These are phyloP conservation scores for Lasioglossum leucozonium DNA, from an alignment of 2,888 invertebrate species.

Conservation along the genomic window DNA sequence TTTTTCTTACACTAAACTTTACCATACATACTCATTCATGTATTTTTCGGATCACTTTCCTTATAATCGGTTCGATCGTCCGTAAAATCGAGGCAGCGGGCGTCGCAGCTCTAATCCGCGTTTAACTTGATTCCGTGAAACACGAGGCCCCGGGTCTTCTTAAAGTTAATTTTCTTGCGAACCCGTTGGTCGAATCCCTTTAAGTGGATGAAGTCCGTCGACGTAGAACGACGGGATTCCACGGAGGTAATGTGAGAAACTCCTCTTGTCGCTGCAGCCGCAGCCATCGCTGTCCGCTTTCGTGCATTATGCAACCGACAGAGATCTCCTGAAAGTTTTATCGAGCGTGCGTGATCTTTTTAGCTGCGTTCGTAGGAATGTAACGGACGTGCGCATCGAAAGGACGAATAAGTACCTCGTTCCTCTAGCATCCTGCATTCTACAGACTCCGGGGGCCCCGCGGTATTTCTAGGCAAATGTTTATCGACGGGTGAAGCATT, in stretches of 20 bases:
- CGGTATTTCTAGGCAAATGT: slow-evolving; percentile 24
- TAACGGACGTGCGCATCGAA: slow-evolving; percentile 51
- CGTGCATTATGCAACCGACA: slow-evolving; percentile 69
- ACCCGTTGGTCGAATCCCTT: slow-evolving; percentile 27
- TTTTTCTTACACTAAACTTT: too few species aligned
- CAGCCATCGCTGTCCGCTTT: slow-evolving; percentile 44
- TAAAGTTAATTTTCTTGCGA: slow-evolving; percentile 29
- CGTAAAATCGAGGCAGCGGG: not conserved
- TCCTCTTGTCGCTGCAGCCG: slow-evolving; percentile 50
- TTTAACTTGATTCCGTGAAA: slow-evolving; percentile 11
- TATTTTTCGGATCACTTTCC: not conserved
- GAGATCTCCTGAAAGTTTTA: slow-evolving; percentile 68
- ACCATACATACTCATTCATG: not conserved
- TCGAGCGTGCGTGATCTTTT: slow-evolving; percentile 67
- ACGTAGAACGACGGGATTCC: slow-evolving; percentile 42
- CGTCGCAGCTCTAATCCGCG: not conserved
- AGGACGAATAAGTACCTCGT: slow-evolving; percentile 46
- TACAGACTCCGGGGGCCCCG: slow-evolving; percentile 39
- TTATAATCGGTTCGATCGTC: slow-evolving; percentile 12
- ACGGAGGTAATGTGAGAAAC: slow-evolving; percentile 66
- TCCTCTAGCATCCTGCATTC: slow-evolving; percentile 27
- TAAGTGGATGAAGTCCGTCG: slow-evolving; percentile 47
- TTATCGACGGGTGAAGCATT: not conserved
- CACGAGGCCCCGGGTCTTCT: not conserved
- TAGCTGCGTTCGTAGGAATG: slow-evolving; percentile 52